These are phyloP conservation scores for Tipula confusa DNA, from an alignment of 2,888 invertebrate species.

Conservation along the genomic window DNA sequence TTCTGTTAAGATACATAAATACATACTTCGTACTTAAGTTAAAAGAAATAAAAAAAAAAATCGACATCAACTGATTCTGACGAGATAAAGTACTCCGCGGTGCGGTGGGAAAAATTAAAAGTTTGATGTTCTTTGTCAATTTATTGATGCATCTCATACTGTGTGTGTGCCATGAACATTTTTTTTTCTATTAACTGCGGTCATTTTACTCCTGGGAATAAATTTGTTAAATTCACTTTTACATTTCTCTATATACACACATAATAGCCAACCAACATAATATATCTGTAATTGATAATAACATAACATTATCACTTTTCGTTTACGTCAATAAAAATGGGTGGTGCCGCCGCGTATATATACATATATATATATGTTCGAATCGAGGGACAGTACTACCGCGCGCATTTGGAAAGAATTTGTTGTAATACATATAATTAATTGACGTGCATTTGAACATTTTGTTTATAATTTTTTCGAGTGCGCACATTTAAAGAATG, in stretches of 20 bases:
- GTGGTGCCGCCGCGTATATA: too few species aligned
- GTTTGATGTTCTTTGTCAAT: conserved; percentile 20
- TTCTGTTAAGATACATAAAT: not conserved
- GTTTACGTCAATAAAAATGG: not conserved
- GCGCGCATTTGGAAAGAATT: not conserved
- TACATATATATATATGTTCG: not conserved
- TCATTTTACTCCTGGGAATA: not conserved
- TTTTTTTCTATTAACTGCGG: not conserved
- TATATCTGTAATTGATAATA: not conserved
- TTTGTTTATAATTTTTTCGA: not conserved
- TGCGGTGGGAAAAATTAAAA: not conserved
- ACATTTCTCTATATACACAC: not conserved
- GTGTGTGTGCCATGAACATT: not conserved
- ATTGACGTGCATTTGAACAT: not conserved
- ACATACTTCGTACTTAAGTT: not conserved
- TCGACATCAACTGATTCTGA: not conserved
- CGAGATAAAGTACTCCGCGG: not conserved
- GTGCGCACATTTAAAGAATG: not conserved
- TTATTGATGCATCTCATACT: conserved; percentile 12
- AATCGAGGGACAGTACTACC: not conserved
- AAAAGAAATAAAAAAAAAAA: not conserved
- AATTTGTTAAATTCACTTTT: not conserved
- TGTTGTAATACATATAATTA: not conserved
- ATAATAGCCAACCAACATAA: too few species aligned
- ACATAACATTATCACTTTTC: not conserved